Evolutionary conservation across 2,797 vertebrate genomes (phyloP), one percentile per base, ranked within the genome.

Genomic region (Lepus townsendii): DNA sequence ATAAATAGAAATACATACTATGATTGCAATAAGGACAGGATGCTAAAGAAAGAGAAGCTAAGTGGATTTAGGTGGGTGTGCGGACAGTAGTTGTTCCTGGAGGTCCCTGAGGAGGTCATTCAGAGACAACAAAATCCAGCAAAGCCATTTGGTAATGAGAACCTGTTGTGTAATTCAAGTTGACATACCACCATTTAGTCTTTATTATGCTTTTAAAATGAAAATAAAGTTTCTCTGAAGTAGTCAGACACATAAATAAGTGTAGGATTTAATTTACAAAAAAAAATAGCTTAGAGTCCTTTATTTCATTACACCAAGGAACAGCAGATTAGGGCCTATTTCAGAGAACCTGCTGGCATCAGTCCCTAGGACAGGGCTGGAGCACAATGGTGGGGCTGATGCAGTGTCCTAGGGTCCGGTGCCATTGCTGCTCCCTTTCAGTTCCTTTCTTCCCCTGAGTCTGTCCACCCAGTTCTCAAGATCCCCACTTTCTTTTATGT

Each of bases 331-430:
- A 10, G 12, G 32, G 27, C 62, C 54, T 60, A 83, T 32, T 12
- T 65, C 47, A 30, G 63, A 47, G 30, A 24, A 16, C 7, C 24
- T 71, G 13, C 0, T 9, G 30, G 2, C 14, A 27, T 35, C 2
- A 24, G 24, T 20, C 16, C 50, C 3, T 7, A 32, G 42, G 73
- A 30, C 3, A 69, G 52, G 42, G 6, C 30, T 26, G n/a, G 27
- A 4, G 20, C 0, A 3, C 22, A 11, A 1, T 2, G n/a, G 63
- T 4, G 5, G 11, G 22, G 9, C 16, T 16, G 30, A 7, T 1
- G 17, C 57, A 17, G 0, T 47, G 22, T 38, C 1, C 16, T 19
- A 10, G 32, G 14, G 9, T 30, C 16, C 5, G 4, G 3, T 5
- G 3, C 24, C 35, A 27, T 2, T 0, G 2, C 0, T 26, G 50